phyloP scores from a whole-genome alignment of 2,797 vertebrate species.

The Apogon hyalosoma region DNA sequence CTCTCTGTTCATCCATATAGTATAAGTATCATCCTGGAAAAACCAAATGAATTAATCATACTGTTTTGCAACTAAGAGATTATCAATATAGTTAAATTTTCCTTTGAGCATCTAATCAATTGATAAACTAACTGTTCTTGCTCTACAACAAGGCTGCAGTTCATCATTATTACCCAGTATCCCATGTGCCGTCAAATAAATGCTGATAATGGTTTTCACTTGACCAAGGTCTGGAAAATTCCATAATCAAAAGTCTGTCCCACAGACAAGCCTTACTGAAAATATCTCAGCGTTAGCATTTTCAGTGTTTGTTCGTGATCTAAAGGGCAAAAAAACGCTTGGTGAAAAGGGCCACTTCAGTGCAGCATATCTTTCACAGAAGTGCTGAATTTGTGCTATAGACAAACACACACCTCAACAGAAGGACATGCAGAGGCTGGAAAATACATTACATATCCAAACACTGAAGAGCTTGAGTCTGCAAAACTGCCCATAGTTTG shows the following conservation, averaged over 20 bases:
- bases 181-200: neutral
- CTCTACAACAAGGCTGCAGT: slow-evolving; percentile 26
- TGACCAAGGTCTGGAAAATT: slow-evolving; percentile 30
- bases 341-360: slow-evolving; percentile 36
- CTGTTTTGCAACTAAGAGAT: too few species aligned
- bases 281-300: slow-evolving; percentile 50
- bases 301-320: slow-evolving; percentile 51
- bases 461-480: slow-evolving; percentile 50
- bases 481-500: slow-evolving; percentile 57
- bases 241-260: slow-evolving; percentile 30
- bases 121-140: neutral
- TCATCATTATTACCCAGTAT: slow-evolving; percentile 18
- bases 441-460: slow-evolving; percentile 58
- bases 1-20: too few species aligned
- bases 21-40: neutral
- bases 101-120: neutral
- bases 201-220: slow-evolving; percentile 27
- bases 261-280: slow-evolving; percentile 25
- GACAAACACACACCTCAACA: slow-evolving; percentile 41
- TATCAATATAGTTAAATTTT: too few species aligned
- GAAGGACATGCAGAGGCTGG: slow-evolving; percentile 44
- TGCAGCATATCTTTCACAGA: slow-evolving; percentile 42
- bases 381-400: slow-evolving; percentile 68
- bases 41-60: neutral
- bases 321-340: slow-evolving; percentile 45